These are phyloP conservation scores for Cotesia typhae DNA, from an alignment of 1,140 invertebrate species.

Conservation along the genomic window DNA sequence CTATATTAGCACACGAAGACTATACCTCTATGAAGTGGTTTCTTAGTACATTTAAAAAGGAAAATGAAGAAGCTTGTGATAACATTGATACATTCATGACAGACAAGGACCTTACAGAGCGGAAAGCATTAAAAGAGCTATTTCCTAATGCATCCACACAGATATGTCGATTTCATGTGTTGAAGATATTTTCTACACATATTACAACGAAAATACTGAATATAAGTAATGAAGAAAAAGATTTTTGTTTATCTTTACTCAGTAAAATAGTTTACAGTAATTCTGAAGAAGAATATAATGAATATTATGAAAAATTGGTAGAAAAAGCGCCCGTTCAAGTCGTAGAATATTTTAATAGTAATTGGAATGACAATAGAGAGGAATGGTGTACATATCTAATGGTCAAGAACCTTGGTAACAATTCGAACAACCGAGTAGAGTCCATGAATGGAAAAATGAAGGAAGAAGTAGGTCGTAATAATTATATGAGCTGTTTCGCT, in stretches of 20 bases:
- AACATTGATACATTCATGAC: constrained; percentile 37
- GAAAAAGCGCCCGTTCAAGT: constrained; percentile 15
- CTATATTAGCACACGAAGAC: constrained; percentile 33
- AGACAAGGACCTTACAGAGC: constrained; percentile 41
- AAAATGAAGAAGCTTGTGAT: constrained; percentile 21
- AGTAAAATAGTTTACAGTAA: constrained; percentile 29
- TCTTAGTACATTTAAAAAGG: constrained; percentile 26
- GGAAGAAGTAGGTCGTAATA: neutral
- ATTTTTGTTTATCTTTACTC: neutral
- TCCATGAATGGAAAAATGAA: constrained; percentile 39
- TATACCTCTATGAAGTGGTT: constrained; percentile 36
- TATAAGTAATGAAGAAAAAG: neutral
- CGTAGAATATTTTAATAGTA: constrained; percentile 35
- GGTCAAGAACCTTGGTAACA: constrained; percentile 33
- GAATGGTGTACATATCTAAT: constrained; percentile 35
- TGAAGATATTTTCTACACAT: constrained; percentile 30
- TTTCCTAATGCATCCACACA: constrained; percentile 27
- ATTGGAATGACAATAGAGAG: constrained; percentile 33
- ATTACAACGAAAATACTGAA: neutral
- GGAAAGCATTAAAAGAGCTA: constrained; percentile 38
- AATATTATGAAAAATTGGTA: constrained; percentile 21
- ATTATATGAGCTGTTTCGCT: constrained; percentile 14
- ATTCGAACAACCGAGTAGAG: constrained; percentile 40
- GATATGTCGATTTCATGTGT: neutral
- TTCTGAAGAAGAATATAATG: constrained; percentile 26